Evolutionary conservation across 2,888 invertebrate genomes (phyloP).

Genomic region (Synanthedon tipuliformis): DNA sequence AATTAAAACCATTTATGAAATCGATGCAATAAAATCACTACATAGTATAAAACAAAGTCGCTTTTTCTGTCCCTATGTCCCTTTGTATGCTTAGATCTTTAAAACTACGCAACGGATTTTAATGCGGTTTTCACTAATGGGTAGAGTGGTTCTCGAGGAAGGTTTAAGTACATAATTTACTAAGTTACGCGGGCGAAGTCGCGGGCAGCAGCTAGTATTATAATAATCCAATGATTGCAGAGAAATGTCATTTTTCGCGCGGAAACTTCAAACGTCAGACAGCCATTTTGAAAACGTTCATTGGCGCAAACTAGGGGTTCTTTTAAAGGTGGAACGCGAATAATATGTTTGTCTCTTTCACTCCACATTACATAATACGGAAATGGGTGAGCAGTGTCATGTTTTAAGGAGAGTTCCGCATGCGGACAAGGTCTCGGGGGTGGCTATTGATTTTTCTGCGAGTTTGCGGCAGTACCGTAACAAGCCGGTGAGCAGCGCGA

Average conservation of each 20-base stretch:
- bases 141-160: no score
- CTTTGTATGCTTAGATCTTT: no score
- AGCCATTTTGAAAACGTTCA: constrained; percentile 43
- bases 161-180: no score
- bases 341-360: constrained; percentile 39
- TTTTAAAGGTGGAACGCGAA: constrained; percentile 27
- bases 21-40: background rate
- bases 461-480: constrained; percentile 64
- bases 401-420: constrained; percentile 55
- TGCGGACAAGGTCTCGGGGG: constrained; percentile 51
- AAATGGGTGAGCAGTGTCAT: constrained; percentile 61
- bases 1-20: no score
- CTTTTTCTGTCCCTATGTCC: no score
- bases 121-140: no score
- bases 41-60: no score
- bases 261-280: constrained; percentile 61
- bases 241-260: constrained; percentile 60
- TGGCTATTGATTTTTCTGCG: constrained; percentile 62
- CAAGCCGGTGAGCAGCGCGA: constrained; percentile 64
- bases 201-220: no score
- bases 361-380: constrained; percentile 58
- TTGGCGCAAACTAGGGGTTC: constrained; percentile 44
- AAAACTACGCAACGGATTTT: no score
- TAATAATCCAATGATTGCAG: background rate
- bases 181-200: no score